phyloP scores from a whole-genome alignment of 2,797 vertebrate species.

The Ibycter americanus region DNA sequence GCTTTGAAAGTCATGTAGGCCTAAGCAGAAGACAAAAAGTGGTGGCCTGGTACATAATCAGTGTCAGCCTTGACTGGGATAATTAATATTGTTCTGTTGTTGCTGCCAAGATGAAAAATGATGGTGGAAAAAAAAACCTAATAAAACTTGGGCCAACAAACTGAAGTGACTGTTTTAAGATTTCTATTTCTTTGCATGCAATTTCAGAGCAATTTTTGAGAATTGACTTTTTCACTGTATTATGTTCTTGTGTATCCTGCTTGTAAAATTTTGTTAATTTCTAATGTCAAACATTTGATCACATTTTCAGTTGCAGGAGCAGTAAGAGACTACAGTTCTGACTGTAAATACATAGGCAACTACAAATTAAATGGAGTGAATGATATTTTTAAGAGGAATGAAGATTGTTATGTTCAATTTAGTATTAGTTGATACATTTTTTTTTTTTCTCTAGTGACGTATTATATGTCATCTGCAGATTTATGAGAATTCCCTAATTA shows the following conservation, averaged over 20 bases:
- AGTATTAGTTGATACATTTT: not conserved
- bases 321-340: not conserved
- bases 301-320: not conserved
- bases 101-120: not conserved
- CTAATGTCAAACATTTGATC: not conserved
- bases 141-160: not conserved
- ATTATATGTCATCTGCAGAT: not conserved
- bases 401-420: not conserved
- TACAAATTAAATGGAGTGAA: not conserved
- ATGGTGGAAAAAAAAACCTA: accelerated
- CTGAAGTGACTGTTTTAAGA: not conserved
- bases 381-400: not conserved
- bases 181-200: not conserved
- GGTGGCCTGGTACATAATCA: not conserved
- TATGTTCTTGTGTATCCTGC: not conserved
- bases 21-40: not conserved
- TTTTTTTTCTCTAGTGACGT: not conserved
- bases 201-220: not conserved
- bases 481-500: not conserved
- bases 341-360: not conserved
- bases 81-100: not conserved
- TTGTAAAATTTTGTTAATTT: not conserved
- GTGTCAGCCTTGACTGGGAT: not conserved
- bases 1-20: not conserved
- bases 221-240: not conserved